phyloP scores from a whole-genome alignment of 2,888 invertebrate species.

The Morpho helenor region DNA sequence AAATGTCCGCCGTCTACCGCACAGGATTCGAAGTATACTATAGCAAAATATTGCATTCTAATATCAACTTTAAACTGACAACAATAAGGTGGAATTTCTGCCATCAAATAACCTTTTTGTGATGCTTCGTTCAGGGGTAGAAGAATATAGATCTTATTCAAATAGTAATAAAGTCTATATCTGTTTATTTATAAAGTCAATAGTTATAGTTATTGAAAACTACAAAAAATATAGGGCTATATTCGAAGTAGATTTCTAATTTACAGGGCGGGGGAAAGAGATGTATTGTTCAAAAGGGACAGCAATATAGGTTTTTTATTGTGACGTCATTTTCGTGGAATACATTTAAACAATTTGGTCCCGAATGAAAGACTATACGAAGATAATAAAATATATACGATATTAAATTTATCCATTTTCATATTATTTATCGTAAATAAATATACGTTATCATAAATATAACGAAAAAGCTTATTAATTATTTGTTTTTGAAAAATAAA shows the following conservation, averaged over 20 bases:
- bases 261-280: conserved; percentile 28
- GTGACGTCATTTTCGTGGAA: not conserved
- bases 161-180: not conserved
- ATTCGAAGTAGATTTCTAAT: conserved; percentile 11
- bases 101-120: not conserved
- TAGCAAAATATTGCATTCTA: conserved; percentile 7
- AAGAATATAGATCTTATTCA: not conserved
- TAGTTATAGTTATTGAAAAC: conserved; percentile 8
- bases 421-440: too few species aligned
- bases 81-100: conserved; percentile 9
- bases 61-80: conserved; percentile 6
- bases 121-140: not conserved
- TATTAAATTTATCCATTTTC: too few species aligned
- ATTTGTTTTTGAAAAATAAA: too few species aligned
- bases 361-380: too few species aligned
- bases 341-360: too few species aligned
- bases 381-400: too few species aligned
- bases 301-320: conserved; percentile 9
- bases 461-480: too few species aligned
- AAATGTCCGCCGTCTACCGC: conserved; percentile 53
- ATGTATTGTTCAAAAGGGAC: conserved; percentile 16
- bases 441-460: too few species aligned
- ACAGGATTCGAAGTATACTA: conserved; percentile 32
- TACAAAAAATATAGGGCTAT: conserved; percentile 17
- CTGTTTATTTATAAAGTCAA: not conserved